These are phyloP conservation scores for Atherinomorus stipes DNA, from an alignment of 2,113 vertebrate species.

Conservation along the genomic window DNA sequence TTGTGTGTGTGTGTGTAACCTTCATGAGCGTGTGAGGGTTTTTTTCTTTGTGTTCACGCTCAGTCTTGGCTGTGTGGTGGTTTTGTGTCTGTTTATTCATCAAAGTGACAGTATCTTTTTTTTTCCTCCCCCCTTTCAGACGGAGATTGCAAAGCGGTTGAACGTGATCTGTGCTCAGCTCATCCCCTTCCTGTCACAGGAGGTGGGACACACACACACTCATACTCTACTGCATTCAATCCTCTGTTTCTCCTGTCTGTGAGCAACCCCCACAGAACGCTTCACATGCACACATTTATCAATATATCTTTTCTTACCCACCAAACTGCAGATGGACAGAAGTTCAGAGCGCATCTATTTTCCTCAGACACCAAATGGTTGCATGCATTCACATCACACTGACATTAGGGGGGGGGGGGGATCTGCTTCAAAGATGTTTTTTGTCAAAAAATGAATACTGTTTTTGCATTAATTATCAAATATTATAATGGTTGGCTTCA, in stretches of 20 bases:
- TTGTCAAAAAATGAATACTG: background rate
- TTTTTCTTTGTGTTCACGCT: constrained; percentile 43
- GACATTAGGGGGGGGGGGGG: background rate
- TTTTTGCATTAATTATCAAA: background rate
- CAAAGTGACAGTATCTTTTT: constrained; percentile 62
- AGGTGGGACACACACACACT: constrained; percentile 80
- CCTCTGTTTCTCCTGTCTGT: constrained; percentile 32
- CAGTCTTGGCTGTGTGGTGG: constrained; percentile 23
- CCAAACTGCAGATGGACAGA: constrained; percentile 37
- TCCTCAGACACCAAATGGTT: constrained; percentile 17
- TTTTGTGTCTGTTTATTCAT: constrained; percentile 60
- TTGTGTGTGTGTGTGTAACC: constrained; percentile 26
- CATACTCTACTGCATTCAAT: constrained; percentile 30
- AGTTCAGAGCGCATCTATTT: constrained; percentile 31
- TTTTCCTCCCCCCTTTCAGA: constrained; percentile 78
- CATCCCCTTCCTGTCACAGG: constrained; percentile 95
- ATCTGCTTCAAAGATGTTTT: background rate
- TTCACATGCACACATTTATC: constrained; percentile 29
- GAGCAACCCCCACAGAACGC: constrained; percentile 41
- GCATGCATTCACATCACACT: constrained; percentile 2
- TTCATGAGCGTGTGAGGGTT: constrained; percentile 33
- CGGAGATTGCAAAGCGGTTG: constrained; percentile 93
- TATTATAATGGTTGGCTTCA: background rate
- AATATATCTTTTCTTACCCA: constrained; percentile 20
- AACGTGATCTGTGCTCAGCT: constrained; percentile 95